Percentiles rank a stretch among this genome's conserved stretches.
Conservation (phyloP, 1,140 invertebrate species). For the Lepidurus packardi region DNA sequence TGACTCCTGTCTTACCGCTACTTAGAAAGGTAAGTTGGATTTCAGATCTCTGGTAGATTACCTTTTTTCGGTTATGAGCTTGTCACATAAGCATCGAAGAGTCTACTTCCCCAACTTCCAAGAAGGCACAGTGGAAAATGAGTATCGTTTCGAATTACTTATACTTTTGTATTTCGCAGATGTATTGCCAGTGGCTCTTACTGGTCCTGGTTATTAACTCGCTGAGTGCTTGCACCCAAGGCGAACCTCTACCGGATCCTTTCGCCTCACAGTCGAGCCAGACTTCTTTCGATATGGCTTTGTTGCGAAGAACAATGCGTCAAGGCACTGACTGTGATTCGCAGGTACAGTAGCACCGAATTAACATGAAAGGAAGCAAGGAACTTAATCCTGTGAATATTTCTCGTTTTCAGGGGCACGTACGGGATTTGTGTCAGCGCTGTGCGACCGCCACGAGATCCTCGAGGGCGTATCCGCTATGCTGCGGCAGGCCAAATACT, state of each 20-base stretch:
- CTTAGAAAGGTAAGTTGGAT: too few relatives aligned
- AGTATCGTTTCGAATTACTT: not conserved
- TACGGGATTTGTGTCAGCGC: slow-evolving; percentile 43
- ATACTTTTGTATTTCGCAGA: slow-evolving; percentile 15
- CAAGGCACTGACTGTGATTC: slow-evolving; percentile 32
- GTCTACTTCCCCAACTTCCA: too few relatives aligned
- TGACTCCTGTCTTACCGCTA: too few relatives aligned
- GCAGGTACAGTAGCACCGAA: slow-evolving; percentile 15
- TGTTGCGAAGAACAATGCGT: slow-evolving; percentile 30
- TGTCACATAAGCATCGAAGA: too few relatives aligned
- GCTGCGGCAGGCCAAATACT: slow-evolving; percentile 41
- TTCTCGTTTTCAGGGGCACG: slow-evolving; percentile 38
- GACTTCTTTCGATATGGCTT: slow-evolving; percentile 25
- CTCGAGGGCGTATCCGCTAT: slow-evolving; percentile 44
- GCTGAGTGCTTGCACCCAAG: not conserved
- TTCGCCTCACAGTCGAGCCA: slow-evolving; percentile 1
- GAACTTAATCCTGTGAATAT: not conserved
- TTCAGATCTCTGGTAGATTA: too few relatives aligned
- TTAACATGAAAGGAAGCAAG: not conserved
- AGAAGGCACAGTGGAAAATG: too few relatives aligned
- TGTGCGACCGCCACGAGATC: slow-evolving; percentile 46
- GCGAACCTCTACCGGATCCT: not conserved
- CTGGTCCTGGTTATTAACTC: slow-evolving; percentile 1
- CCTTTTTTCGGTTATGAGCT: too few relatives aligned
- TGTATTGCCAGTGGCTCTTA: slow-evolving; percentile 5